phyloP scores from a whole-genome alignment of 2,888 invertebrate genomes.

The Cantharis lateralis region DNA sequence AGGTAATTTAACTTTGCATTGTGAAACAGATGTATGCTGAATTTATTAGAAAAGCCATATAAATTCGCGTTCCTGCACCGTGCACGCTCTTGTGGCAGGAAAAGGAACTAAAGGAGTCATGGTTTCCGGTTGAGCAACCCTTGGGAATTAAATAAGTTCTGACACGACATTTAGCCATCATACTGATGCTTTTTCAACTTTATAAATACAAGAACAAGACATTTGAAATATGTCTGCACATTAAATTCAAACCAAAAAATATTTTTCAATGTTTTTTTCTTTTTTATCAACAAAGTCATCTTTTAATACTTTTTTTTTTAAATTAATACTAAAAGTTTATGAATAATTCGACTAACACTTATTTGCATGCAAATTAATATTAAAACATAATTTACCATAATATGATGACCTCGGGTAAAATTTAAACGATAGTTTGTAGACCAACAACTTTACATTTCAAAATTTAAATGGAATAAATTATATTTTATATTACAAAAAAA shows the following conservation, averaged over 20 bases:
- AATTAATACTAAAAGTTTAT: background rate
- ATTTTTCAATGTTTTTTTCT: background rate
- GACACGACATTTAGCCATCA: conserved; percentile 47
- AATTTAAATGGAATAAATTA: background rate
- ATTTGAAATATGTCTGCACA: conserved; percentile 15
- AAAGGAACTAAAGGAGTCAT: conserved; percentile 52
- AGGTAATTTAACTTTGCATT: background rate
- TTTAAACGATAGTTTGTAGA: background rate
- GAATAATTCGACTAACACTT: background rate
- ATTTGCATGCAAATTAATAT: background rate
- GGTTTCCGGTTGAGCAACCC: conserved; percentile 51
- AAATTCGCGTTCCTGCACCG: conserved; percentile 25
- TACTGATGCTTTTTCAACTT: conserved; percentile 27
- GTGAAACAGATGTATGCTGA: conserved; percentile 11
- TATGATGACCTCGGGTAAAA: background rate
- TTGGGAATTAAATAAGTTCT: conserved; percentile 43
- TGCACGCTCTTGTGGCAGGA: conserved; percentile 47
- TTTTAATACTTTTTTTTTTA: background rate
- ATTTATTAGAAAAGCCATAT: conserved; percentile 14
- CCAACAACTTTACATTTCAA: background rate
- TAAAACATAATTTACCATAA: background rate
- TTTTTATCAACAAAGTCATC: background rate
- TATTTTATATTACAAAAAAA: background rate
- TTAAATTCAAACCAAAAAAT: background rate
- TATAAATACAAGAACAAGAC: conserved; percentile 8